phyloP scores from a whole-genome alignment of 2,888 invertebrate genomes.

The Epirrhoe alternata region DNA sequence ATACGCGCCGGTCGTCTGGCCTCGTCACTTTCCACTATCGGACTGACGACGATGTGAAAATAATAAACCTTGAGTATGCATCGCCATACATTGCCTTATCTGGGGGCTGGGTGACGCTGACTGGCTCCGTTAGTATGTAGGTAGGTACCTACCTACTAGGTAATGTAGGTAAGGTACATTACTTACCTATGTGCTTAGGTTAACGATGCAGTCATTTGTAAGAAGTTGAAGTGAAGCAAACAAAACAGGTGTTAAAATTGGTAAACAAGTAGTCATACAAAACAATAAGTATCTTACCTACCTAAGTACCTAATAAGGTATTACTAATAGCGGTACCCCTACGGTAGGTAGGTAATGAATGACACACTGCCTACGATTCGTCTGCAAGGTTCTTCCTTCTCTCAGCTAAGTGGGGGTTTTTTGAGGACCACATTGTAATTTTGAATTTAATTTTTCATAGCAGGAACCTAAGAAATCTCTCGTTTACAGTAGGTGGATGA shows the following conservation, averaged over 20 bases:
- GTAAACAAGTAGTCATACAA: background rate
- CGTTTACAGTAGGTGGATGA: background rate
- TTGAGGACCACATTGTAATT: background rate
- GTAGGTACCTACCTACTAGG: background rate
- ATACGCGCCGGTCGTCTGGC: conserved; percentile 47
- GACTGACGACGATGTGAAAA: conserved; percentile 52
- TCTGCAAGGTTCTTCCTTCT: background rate
- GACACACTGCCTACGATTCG: too few relatives aligned
- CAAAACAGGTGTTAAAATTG: too few relatives aligned
- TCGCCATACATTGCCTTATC: conserved; percentile 59
- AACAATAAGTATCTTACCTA: background rate
- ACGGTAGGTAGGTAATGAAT: too few relatives aligned
- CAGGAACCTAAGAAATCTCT: too few relatives aligned
- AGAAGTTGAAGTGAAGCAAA: too few relatives aligned
- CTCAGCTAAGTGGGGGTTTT: background rate
- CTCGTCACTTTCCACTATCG: conserved; percentile 52
- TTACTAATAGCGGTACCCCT: too few relatives aligned
- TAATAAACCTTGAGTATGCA: conserved; percentile 48
- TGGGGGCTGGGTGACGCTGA: conserved; percentile 43
- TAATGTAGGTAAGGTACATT: too few relatives aligned
- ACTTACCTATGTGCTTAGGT: too few relatives aligned
- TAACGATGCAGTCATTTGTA: too few relatives aligned
- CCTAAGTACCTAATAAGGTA: too few relatives aligned
- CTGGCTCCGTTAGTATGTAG: background rate
- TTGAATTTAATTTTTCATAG: too few relatives aligned